Conservation (phyloP, 1,140 invertebrate species). For the Zaprionus gabonicus region DNA sequence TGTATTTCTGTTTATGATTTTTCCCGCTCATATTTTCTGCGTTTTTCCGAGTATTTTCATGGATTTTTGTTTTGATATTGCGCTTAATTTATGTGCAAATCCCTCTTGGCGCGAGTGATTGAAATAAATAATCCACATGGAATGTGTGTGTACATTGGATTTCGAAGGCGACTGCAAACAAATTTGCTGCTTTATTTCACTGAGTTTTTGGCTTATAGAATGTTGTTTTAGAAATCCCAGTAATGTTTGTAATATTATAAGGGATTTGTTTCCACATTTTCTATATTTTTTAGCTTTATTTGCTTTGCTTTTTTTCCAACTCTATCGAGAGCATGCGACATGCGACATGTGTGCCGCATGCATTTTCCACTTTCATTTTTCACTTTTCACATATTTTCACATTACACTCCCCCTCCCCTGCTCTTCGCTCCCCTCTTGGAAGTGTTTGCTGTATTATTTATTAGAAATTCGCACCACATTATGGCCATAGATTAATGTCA, state of each 20-base stretch:
- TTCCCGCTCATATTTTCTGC: not conserved
- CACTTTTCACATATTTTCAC: not conserved
- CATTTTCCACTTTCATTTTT: no score
- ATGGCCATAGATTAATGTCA: slow-evolving; percentile 24
- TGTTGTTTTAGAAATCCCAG: no score
- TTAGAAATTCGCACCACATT: slow-evolving; percentile 24
- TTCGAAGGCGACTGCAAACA: not conserved
- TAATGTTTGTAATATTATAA: no score
- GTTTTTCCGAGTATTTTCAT: slow-evolving; percentile 14
- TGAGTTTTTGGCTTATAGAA: no score
- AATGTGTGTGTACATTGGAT: slow-evolving; percentile 28
- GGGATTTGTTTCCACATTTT: no score
- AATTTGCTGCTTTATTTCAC: not conserved
- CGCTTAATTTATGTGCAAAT: slow-evolving; percentile 31
- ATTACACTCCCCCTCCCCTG: not conserved
- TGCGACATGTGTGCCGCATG: no score
- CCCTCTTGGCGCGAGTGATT: slow-evolving; percentile 5
- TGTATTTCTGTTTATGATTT: slow-evolving; percentile 22
- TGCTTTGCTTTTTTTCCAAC: no score
- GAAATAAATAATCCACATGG: slow-evolving; percentile 7
- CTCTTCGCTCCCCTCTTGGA: not conserved
- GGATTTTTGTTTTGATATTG: slow-evolving; percentile 29
- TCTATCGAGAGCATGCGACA: no score
- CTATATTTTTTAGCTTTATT: no score
- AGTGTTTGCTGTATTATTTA: slow-evolving; percentile 12